These are phyloP conservation scores for Anguilla marmorata DNA, from an alignment of 2,797 vertebrate genomes.

Conservation along the genomic window DNA sequence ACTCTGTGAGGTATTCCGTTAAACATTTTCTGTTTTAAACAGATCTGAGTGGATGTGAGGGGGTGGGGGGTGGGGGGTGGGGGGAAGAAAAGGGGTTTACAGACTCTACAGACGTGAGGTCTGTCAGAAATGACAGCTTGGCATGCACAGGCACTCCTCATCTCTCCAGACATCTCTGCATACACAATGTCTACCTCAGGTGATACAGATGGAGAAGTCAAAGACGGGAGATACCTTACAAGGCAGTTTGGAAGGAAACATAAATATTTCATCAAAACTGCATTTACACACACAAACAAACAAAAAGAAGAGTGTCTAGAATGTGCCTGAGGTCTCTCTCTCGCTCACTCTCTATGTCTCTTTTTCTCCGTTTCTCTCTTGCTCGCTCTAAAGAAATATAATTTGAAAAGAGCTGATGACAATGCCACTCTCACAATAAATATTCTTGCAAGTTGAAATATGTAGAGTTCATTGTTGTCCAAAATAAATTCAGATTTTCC, in stretches of 20 bases:
- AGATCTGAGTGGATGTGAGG: constrained; percentile 49
- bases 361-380: constrained; percentile 51
- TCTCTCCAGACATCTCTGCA: constrained; percentile 63
- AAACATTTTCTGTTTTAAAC: constrained; percentile 27
- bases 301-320: constrained; percentile 66
- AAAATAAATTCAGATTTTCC: neutral
- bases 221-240: constrained; percentile 72
- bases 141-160: constrained; percentile 56
- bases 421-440: neutral
- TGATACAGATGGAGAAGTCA: constrained; percentile 73
- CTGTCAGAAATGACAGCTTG: constrained; percentile 68
- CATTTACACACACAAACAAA: constrained; percentile 74
- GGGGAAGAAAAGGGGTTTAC: constrained; percentile 37
- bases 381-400: constrained; percentile 36
- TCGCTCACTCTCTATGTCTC: constrained; percentile 42
- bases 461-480: neutral
- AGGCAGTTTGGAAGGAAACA: constrained; percentile 68
- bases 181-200: constrained; percentile 72
- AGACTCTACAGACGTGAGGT: constrained; percentile 60
- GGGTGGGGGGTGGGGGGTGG: constrained; percentile 38
- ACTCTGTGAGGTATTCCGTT: constrained; percentile 24
- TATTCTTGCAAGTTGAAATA: neutral
- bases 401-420: neutral
- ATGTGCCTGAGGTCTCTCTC: constrained; percentile 65
- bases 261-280: constrained; percentile 76